Base-by-base conservation (phyloP, 2,113 vertebrate genomes). In the Cepphus grylle region DNA sequence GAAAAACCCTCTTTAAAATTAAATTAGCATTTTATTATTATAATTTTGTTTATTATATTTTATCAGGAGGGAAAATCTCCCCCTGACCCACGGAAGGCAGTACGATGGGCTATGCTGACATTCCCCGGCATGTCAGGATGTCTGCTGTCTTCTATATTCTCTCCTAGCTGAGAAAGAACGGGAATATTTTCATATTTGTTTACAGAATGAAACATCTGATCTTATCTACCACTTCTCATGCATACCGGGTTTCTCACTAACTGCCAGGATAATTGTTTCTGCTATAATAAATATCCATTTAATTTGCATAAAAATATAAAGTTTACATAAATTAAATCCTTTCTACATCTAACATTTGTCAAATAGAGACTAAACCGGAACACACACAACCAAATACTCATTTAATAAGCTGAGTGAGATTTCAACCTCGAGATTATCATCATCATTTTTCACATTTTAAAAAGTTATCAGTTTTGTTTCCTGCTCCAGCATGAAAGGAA, bases 301-400 rank as follows among this genome's bases (percentile, higher is more conserved):
- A 93, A 98, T 98, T 98, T 98, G 97, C 98, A 98, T 98, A 98
- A 98, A 98, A 98, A 98, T 97, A 97, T 98, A 98, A 98, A 98
- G 98, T 98, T 98, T 97, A 97, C 98, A 98, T 97, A 98, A 98
- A 98, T 98, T 98, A 98, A 98, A 98, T 96, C 45, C 86, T 97
- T 96, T 97, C 94, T 97, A 66, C 95, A 97, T 93, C 97, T 97
- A 97, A 95, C 88, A 86, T 97, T 77, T 97, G 92, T 98, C 97
- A 98, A 98, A 97, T 92, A 96, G 88, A 97, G 82, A 85, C 96
- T 94, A 94, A 96, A 98, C 69, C 50, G 42, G 79, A 96, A 96
- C 45, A 91, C 78, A 83, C 67, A 94, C 49, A 91, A 67, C 85
- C 94, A 97, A 98, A 95, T 80, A 96, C 67, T 88, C 81, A 86